Percentiles rank a stretch among this genome's conserved stretches.
Evolutionary conservation across 2,797 vertebrate genomes (phyloP).

Genomic region (Coilia nasus): DNA sequence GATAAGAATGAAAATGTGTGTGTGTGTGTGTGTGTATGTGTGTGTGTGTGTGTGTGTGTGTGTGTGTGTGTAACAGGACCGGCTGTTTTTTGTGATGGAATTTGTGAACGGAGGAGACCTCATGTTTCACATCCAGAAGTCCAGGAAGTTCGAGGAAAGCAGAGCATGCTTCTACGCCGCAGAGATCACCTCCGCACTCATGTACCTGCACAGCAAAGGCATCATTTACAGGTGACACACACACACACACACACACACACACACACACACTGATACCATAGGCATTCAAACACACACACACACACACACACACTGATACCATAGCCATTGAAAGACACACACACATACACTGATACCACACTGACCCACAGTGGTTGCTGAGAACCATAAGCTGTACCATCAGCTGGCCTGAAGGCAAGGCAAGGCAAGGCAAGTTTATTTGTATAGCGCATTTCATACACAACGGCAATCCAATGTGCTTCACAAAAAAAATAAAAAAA

Average conservation of each 20-base stretch:
- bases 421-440: no score
- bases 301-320: no score
- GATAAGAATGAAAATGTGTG: no score
- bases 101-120: slow-evolving; percentile 97
- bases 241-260: slow-evolving; percentile 30
- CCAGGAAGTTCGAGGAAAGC: slow-evolving; percentile 92
- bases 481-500: no score
- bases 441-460: no score
- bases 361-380: neutral
- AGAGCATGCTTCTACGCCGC: slow-evolving; percentile 94
- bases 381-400: neutral
- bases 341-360: neutral
- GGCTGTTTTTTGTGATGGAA: slow-evolving; percentile 99
- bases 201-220: slow-evolving; percentile 93
- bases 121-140: slow-evolving; percentile 99
- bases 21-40: neutral
- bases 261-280: slow-evolving; percentile 84
- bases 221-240: slow-evolving; percentile 91
- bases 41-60: slow-evolving; percentile 27
- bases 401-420: neutral
- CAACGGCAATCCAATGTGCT: no score
- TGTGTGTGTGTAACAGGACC: slow-evolving; percentile 67
- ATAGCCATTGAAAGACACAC: no score
- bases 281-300: no score
- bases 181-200: slow-evolving; percentile 95